Base-by-base conservation (phyloP, 2,888 invertebrate species). In the Xanthia icteritia region DNA sequence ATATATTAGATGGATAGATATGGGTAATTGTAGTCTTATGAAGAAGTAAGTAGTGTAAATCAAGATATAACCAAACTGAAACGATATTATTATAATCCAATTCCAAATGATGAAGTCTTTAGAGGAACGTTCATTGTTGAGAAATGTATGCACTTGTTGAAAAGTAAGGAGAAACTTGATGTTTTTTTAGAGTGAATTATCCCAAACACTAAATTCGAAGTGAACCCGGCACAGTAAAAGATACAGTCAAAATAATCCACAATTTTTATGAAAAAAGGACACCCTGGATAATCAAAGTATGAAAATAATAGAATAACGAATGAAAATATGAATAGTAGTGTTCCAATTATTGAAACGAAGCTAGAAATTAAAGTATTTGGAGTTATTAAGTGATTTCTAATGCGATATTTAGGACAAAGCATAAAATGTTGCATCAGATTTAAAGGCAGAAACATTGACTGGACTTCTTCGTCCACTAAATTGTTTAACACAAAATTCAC, bases 91-190 rank as follows among this genome's bases (percentile, higher is more conserved):
- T 5, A 15, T 42, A 31, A 73, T n/a, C 73, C 82, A 79, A 51
- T 61, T 81, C 31, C 65, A n/a, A 31, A 51, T 42, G 2, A 56
- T 73, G 0, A 66, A 42, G 0, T 17, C 13, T n/a, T 42, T 61
- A 3, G 27, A 27, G 5, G 2, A 15, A 0, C 5, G n/a, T 42
- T 77, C 23, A 36, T 69, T 15, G 15, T 70, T 82, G 0, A 82
- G 27, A 48, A 69, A 73, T 20, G 13, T 8, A 20, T 82, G 77
- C 1, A 76, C 39, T 36, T 65, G 39, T 76, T 81, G 81, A 48
- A 76, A 68, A 4, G 27, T 72, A 6, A 81, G 60, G 13, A 82
- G n/a, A 15, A 70, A 82, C 0, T 6, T 27, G 5, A 77, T 39
- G 20, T 72, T 42, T 0, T 69, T 13, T 56, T 73, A 2, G 56